Conservation (phyloP, 37 sponge, comb jelly and placozoan genomes). For the Dysidea cf. avara region DNA sequence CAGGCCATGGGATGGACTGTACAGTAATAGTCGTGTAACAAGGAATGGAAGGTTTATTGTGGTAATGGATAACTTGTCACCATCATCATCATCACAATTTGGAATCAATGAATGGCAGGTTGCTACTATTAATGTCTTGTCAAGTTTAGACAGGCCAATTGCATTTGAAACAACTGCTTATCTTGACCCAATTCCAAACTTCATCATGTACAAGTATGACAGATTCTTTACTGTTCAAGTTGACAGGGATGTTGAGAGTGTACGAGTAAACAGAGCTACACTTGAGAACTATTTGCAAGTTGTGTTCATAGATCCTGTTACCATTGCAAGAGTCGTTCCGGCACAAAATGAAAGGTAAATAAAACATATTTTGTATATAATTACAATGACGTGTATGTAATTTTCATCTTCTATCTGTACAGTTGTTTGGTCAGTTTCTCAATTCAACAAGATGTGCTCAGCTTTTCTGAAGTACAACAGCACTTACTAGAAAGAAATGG, state of each 20-base stretch:
- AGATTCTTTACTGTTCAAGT: conserved; percentile 53
- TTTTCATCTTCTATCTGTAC: conserved; percentile 1
- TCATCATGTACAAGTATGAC: conserved; percentile 54
- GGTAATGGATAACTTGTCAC: conserved; percentile 24
- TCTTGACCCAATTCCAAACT: conserved; percentile 63
- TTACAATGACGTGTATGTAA: background rate
- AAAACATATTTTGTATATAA: background rate
- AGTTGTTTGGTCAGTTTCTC: conserved; percentile 44
- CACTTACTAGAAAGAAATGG: background rate
- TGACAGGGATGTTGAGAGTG: background rate
- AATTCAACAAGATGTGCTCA: conserved; percentile 11
- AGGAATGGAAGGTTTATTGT: background rate
- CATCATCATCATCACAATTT: background rate
- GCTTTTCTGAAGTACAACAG: conserved; percentile 3
- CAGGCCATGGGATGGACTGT: conserved; percentile 86
- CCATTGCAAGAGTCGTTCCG: conserved; percentile 29
- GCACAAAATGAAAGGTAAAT: conserved; percentile 20
- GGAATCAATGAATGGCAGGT: background rate
- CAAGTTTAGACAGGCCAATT: conserved; percentile 37
- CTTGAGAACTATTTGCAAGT: conserved; percentile 30
- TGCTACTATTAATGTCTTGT: conserved; percentile 5
- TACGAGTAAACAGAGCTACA: conserved; percentile 5
- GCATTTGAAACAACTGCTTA: background rate
- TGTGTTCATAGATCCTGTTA: conserved; percentile 18
- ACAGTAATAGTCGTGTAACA: too few relatives aligned